A percentile compares a stretch with the other conserved stretches of the same genome.
Conservation (phyloP, 2,888 invertebrate genomes). For the Polydesmus complanatus region DNA sequence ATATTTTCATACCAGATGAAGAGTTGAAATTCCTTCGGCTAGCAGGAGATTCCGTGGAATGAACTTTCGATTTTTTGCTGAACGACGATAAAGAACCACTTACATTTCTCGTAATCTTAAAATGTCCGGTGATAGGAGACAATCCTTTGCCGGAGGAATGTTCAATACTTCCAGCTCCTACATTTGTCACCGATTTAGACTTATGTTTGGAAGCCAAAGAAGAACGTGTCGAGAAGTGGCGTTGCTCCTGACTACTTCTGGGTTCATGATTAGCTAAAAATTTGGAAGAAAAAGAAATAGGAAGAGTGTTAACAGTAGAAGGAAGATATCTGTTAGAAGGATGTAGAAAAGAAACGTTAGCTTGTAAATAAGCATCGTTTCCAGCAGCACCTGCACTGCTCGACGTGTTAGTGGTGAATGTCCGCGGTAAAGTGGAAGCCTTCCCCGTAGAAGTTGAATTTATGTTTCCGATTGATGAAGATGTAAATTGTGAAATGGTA, state of each 20-base stretch:
- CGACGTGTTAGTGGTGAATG: not conserved
- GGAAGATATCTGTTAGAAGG: slow-evolving; percentile 5
- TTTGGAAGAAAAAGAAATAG: slow-evolving; percentile 10
- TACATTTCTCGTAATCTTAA: not conserved
- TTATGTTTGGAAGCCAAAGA: not conserved
- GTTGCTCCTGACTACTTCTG: slow-evolving; percentile 3
- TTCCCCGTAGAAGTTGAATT: slow-evolving; percentile 5
- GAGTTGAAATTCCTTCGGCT: slow-evolving; percentile 12
- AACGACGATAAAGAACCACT: not conserved
- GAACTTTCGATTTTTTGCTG: not conserved
- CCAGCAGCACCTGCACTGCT: no score
- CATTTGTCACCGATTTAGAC: not conserved
- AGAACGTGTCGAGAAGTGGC: slow-evolving; percentile 8
- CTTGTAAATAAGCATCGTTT: slow-evolving; percentile 12
- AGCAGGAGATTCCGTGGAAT: not conserved
- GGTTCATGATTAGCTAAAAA: slow-evolving; percentile 31
- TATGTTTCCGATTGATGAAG: not conserved
- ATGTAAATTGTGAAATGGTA: not conserved
- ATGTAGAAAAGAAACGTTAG: slow-evolving; percentile 18
- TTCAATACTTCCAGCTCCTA: not conserved
- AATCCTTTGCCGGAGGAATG: no score
- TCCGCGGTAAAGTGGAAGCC: slow-evolving; percentile 18
- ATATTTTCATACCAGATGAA: slow-evolving; percentile 18
- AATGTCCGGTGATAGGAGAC: not conserved
- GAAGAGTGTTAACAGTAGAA: slow-evolving; percentile 7